A percentile compares a stretch with the other conserved stretches of the same genome.
Conservation (phyloP, 53 echinoderm and acorn worm genomes). For the Apostichopus leukothele region DNA sequence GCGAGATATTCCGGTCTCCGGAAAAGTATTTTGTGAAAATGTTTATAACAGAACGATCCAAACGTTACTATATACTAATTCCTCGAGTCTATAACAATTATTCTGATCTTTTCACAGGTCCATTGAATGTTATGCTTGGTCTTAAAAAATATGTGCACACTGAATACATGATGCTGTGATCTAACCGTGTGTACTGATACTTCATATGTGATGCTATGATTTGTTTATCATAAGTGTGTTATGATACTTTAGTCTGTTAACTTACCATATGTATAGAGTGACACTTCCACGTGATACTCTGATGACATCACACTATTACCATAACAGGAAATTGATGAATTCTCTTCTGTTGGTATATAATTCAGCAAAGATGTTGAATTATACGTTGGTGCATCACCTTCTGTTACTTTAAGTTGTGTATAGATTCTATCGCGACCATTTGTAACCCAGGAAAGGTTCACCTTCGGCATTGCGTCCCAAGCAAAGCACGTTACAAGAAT, state of each 20-base stretch:
- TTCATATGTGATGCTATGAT: no score
- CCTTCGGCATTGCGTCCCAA: background rate
- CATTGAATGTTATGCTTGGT: no score
- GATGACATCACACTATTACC: background rate
- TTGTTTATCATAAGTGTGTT: no score
- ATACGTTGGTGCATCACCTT: background rate
- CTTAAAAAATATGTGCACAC: no score
- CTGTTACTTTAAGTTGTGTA: background rate
- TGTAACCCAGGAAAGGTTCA: background rate
- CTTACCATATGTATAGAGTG: background rate
- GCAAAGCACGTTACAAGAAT: background rate
- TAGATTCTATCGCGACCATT: background rate
- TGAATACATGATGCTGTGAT: no score
- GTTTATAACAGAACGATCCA: no score
- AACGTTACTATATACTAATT: no score
- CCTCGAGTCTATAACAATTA: no score
- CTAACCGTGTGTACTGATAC: no score
- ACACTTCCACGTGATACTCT: background rate
- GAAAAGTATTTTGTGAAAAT: no score
- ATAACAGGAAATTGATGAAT: background rate
- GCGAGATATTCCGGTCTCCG: no score
- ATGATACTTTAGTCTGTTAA: background rate
- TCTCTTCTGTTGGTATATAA: background rate
- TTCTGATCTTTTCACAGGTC: no score
- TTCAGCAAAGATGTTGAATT: background rate